A percentile compares a stretch with the other conserved stretches of the same genome.
Conservation (phyloP, 2,797 vertebrate species). For the Periparus ater region DNA sequence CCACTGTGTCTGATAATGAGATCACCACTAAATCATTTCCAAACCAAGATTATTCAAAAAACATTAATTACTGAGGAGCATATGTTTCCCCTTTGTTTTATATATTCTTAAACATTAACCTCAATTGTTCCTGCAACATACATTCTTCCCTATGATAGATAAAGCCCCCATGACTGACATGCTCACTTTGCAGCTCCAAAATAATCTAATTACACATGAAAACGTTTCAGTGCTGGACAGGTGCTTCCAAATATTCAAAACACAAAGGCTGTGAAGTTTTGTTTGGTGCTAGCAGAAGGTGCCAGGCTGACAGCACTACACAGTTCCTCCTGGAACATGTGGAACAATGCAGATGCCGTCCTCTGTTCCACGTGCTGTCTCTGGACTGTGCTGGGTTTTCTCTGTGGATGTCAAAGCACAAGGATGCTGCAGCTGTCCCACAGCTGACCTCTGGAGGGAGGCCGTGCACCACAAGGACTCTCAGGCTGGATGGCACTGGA, state of each 20-base stretch:
- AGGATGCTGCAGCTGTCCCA: neutral
- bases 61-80: neutral
- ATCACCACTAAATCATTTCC: neutral
- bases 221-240: neutral
- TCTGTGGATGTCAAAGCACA: neutral
- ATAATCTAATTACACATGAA: neutral
- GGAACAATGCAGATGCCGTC: neutral
- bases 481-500: neutral
- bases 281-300: neutral
- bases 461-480: neutral
- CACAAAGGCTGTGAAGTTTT: neutral
- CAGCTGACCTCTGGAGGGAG: neutral
- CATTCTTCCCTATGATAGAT: accelerated
- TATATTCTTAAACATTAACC: neutral
- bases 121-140: neutral
- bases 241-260: neutral
- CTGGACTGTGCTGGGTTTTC: neutral
- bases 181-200: neutral
- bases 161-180: neutral
- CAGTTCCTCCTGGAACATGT: neutral
- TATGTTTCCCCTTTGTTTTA: neutral
- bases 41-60: neutral
- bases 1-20: neutral
- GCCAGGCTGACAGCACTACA: neutral
- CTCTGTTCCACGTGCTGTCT: neutral